Percentiles rank a stretch among this genome's conserved stretches.
phyloP scores from a whole-genome alignment of 2,113 vertebrate species.

The Erinaceus europaeus region DNA sequence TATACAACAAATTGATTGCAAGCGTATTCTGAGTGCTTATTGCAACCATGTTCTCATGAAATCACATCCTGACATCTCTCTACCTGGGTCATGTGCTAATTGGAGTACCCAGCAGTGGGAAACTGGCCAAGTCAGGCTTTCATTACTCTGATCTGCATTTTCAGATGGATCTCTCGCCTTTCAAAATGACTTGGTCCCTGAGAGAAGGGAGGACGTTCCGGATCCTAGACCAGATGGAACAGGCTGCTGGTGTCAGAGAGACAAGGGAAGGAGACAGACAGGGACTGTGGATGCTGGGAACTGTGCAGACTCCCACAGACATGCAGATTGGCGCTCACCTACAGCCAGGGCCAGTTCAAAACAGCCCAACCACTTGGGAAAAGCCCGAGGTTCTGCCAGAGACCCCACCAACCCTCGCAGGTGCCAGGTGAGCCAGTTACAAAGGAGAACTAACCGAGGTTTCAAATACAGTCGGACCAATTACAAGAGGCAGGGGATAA shows the following conservation, averaged over 20 bases:
- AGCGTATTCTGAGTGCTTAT: conserved; percentile 54
- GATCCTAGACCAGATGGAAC: neutral
- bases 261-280: too few species aligned
- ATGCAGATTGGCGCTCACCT: too few species aligned
- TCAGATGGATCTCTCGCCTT: neutral
- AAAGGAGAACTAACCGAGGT: too few species aligned
- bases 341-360: too few species aligned
- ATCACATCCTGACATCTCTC: conserved; percentile 57
- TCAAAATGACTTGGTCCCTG: neutral
- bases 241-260: neutral
- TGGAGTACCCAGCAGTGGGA: conserved; percentile 17
- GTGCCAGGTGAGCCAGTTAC: too few species aligned
- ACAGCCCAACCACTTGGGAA: too few species aligned
- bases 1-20: conserved; percentile 57
- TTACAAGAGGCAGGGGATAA: too few species aligned
- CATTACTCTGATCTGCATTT: neutral
- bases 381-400: too few species aligned
- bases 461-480: too few species aligned
- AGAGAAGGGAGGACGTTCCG: neutral
- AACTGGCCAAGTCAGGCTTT: conserved; percentile 30
- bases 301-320: too few species aligned
- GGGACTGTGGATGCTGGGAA: too few species aligned
- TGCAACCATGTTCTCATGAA: conserved; percentile 49
- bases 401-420: too few species aligned
- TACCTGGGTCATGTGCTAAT: conserved; percentile 66